Evolutionary conservation across 2,888 invertebrate species (phyloP), one percentile per base, ranked within the genome.

Genomic region (Deilephila elpenor): DNA sequence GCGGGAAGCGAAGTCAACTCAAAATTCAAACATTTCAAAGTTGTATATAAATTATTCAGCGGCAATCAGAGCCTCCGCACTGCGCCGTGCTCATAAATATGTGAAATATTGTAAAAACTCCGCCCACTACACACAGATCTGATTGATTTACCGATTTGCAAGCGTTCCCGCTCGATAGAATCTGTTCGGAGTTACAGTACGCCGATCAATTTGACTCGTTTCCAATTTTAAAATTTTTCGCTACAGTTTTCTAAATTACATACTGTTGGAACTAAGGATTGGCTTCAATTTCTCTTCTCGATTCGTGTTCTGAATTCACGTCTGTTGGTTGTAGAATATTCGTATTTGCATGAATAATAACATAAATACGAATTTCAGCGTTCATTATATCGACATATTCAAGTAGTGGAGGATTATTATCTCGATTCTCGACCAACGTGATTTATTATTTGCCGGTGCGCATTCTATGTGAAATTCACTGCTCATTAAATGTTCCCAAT

Each of bases 1-100:
- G 67, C 44, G 44, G 44, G 14, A 44, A 51, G 20, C 14, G 20
- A 51, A 67, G 67, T 51, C 17, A 14, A 67, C 19, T 62, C 19
- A 60, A 60, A 34, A 67, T 67, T 67, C 51, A 44, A 51, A 67
- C 56, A 56, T 64, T 67, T 67, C 67, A 67, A 67, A 67, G 67
- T 67, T 67, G 44, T 67, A 51, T 51, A 67, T 67, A 67, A 44
- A 67, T 67, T 67, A 67, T 67, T 67, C 67, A 67, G 17, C 25
- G 51, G 51, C 67, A 67, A 67, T 67, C 51, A 67, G 67, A 25
- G 34, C 6, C 64, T 0, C 51, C 67, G 67, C 67, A 51, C 25
- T 67, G 67, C 67, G 67, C 25, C 51, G 51, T 14, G 44, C 67
- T 51, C 25, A n/a, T 25, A 67, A 67, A 64, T 64, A 64, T 25